Base-by-base conservation (phyloP, 2,888 invertebrate genomes). In the Patella depressa region DNA sequence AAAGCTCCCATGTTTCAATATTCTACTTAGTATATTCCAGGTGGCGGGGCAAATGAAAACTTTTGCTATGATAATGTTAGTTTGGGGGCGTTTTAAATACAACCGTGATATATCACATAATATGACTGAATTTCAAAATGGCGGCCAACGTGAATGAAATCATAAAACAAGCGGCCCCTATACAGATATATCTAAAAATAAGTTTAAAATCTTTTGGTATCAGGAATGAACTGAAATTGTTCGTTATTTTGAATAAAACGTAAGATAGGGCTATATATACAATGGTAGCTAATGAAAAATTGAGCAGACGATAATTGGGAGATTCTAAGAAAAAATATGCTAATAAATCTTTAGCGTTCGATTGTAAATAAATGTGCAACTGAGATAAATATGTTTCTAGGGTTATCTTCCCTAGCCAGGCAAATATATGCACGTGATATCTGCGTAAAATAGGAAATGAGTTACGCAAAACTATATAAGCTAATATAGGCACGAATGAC, bases 321-420 rank as follows among this genome's bases (percentile, higher is more conserved):
- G 45, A 45, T 45, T 45, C 45, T 45, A 45, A 45, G 45, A 45
- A 45, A 17, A 89, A 75, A 74, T 86, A 88, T 2, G 83, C 83
- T n/a, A 88, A 82, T 11, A 86, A 75, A 55, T 86, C 80, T 72
- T 88, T 87, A 15, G 88, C 88, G 73, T 89, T 88, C 19, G 87
- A 86, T 80, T 88, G 86, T 54, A 89, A 80, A 69, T 88, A 89
- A 11, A 88, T 78, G 76, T 89, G 88, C 0, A 89, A 81, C 81
- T 89, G 88, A 0, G 87, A 86, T 17, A 89, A 80, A 78, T 89
- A 89, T 1, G 88, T 89, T 79, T 89, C 88, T 53, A 89, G 79
- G 1, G 88, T 89, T 59, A 89, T 87, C 81, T 87, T 88, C 19
- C 88, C 88, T 29, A 88, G 73, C 82, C 81, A 84, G 11, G 84